phyloP scores from a whole-genome alignment of 2,797 vertebrate species.

The Scomberomorus guttatus region DNA sequence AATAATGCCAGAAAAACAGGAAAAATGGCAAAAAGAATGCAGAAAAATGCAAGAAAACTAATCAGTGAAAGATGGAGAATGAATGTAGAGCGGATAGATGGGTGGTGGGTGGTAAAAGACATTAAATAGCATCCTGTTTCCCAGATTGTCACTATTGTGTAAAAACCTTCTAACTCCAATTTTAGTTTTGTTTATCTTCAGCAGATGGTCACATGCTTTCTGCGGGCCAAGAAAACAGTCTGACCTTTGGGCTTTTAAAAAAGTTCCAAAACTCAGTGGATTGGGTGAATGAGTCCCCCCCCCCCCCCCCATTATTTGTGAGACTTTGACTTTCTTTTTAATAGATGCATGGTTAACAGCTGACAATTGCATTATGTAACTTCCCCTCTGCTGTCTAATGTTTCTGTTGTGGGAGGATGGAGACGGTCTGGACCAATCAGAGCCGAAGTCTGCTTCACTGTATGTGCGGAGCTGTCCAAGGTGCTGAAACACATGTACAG shows the following conservation, averaged over 20 bases:
- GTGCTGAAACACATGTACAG: slow-evolving; percentile 56
- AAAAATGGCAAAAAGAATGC: neutral
- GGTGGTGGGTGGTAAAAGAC: slow-evolving; percentile 13
- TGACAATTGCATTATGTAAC: slow-evolving; percentile 20
- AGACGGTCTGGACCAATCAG: slow-evolving; percentile 30
- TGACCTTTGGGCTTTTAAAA: slow-evolving; percentile 15
- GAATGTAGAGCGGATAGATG: neutral
- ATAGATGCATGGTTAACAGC: neutral
- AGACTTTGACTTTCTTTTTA: slow-evolving; percentile 17
- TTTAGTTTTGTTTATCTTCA: neutral
- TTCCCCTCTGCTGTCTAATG: slow-evolving; percentile 6
- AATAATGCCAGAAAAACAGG: neutral
- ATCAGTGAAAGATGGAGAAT: slow-evolving; percentile 19
- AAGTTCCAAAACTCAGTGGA: neutral
- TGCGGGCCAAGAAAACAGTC: neutral
- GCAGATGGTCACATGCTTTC: neutral
- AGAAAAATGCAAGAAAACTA: neutral
- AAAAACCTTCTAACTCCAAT: neutral
- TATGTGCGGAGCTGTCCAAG: slow-evolving; percentile 55
- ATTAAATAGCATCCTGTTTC: slow-evolving; percentile 20
- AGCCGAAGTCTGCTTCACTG: slow-evolving; percentile 9
- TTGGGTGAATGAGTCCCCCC: no score
- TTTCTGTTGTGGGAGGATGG: slow-evolving; percentile 16
- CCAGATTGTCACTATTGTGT: slow-evolving; percentile 1
- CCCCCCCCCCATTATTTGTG: no score